A percentile compares a stretch with the other conserved stretches of the same genome.
phyloP scores from a whole-genome alignment of 2,888 invertebrate species.

The Archips xylosteana region DNA sequence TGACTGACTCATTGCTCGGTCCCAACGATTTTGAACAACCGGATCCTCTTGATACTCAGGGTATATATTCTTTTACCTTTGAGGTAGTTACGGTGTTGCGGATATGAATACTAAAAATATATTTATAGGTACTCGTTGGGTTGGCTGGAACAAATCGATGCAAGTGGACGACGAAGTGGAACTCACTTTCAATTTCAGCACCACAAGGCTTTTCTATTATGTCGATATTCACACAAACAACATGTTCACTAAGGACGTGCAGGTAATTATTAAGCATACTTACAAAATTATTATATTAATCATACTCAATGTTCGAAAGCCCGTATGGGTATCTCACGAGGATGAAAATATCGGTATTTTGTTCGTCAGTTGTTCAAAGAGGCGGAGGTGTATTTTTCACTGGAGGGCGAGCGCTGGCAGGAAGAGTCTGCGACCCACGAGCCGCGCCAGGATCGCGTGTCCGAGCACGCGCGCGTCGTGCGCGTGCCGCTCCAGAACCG shows the following conservation, averaged over 20 bases:
- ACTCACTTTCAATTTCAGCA: slow-evolving; percentile 93
- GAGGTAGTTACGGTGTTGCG: not conserved
- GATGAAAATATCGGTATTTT: slow-evolving; percentile 6
- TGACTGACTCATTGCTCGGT: slow-evolving; percentile 90
- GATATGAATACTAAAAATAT: not conserved
- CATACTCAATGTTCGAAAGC: not conserved
- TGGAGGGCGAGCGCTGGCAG: slow-evolving; percentile 91
- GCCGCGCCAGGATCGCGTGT: slow-evolving; percentile 83
- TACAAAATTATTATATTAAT: not conserved
- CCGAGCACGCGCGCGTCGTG: slow-evolving; percentile 87
- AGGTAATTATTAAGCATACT: slow-evolving; percentile 78
- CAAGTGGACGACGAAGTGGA: slow-evolving; percentile 87
- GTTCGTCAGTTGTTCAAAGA: slow-evolving; percentile 89
- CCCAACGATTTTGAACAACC: slow-evolving; percentile 88
- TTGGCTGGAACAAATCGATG: slow-evolving; percentile 93
- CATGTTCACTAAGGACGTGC: slow-evolving; percentile 91
- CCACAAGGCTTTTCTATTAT: slow-evolving; percentile 89
- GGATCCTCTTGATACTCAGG: slow-evolving; percentile 85
- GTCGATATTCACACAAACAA: slow-evolving; percentile 92
- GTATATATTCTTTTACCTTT: slow-evolving; percentile 66
- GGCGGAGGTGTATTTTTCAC: slow-evolving; percentile 91
- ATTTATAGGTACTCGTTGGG: slow-evolving; percentile 89
- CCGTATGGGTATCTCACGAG: too few relatives aligned
- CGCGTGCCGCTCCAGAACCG: slow-evolving; percentile 91
- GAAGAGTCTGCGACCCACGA: slow-evolving; percentile 87